Evolutionary conservation across 2,113 vertebrate genomes (phyloP).

Genomic region (Halcyon senegalensis): DNA sequence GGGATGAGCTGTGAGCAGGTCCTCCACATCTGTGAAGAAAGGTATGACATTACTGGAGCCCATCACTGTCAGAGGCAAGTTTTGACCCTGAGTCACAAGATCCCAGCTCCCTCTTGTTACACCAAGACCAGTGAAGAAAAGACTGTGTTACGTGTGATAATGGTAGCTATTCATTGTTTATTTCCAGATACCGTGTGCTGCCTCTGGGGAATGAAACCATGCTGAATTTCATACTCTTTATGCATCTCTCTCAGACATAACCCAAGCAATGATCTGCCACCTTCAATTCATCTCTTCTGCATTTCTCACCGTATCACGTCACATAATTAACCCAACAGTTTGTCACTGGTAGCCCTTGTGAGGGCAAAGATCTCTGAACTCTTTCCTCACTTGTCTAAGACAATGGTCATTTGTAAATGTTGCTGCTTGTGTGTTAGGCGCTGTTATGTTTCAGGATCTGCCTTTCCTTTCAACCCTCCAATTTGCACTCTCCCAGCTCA

Average conservation of each 20-base stretch:
- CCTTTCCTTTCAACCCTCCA: not conserved
- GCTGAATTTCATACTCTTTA: not conserved
- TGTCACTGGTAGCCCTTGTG: not conserved
- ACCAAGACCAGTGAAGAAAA: not conserved
- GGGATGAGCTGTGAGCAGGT: not conserved
- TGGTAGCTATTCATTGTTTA: not conserved
- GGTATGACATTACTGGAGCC: not conserved
- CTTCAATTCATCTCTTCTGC: not conserved
- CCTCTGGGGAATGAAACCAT: not conserved
- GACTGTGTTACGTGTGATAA: fast-evolving
- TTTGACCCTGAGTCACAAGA: not conserved
- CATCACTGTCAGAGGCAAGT: not conserved
- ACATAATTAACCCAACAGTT: not conserved
- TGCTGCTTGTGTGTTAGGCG: not conserved
- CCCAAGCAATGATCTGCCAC: not conserved
- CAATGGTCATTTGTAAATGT: not conserved
- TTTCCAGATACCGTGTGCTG: not conserved
- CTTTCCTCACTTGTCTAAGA: not conserved
- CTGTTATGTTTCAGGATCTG: not conserved
- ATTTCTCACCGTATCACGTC: not conserved
- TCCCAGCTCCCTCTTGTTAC: not conserved
- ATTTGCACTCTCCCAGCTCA: not conserved
- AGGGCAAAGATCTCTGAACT: not conserved
- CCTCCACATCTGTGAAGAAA: not conserved
- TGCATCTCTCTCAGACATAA: not conserved